A percentile compares a stretch with the other conserved stretches of the same genome.
Evolutionary conservation across 2,797 vertebrate genomes (phyloP).

Genomic region (Neomorphus geoffroyi): DNA sequence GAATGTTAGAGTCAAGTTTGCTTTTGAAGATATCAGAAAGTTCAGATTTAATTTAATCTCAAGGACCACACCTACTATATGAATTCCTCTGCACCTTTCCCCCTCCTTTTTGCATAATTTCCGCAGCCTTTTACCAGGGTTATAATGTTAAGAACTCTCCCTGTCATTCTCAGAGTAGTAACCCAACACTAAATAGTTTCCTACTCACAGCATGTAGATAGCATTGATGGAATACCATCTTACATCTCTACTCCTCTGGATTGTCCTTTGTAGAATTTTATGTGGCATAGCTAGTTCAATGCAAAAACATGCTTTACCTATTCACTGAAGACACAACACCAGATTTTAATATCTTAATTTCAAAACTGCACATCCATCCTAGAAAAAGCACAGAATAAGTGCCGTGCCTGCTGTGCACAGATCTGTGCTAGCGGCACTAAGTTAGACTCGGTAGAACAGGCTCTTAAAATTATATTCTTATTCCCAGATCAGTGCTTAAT

Average conservation of each 20-base stretch:
- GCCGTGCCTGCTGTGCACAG: neutral
- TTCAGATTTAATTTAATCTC: neutral
- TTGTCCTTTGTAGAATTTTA: neutral
- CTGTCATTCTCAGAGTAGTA: neutral
- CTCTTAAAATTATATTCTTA: neutral
- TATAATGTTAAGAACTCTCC: neutral
- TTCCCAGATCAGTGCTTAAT: neutral
- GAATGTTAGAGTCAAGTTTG: neutral
- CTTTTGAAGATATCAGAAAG: neutral
- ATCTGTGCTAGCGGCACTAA: neutral
- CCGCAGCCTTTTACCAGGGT: neutral
- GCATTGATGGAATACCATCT: neutral
- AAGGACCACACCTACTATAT: neutral
- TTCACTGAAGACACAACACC: neutral
- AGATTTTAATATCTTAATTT: neutral
- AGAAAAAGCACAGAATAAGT: neutral
- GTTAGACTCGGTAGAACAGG: neutral
- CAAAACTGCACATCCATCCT: neutral
- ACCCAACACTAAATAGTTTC: neutral
- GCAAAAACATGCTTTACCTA: neutral
- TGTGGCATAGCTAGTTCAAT: neutral
- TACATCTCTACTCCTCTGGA: neutral
- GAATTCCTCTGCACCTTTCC: fast-evolving
- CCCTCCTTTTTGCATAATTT: neutral
- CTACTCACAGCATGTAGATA: neutral